phyloP scores from a whole-genome alignment of 2,113 vertebrate species.

The Carlito syrichta region DNA sequence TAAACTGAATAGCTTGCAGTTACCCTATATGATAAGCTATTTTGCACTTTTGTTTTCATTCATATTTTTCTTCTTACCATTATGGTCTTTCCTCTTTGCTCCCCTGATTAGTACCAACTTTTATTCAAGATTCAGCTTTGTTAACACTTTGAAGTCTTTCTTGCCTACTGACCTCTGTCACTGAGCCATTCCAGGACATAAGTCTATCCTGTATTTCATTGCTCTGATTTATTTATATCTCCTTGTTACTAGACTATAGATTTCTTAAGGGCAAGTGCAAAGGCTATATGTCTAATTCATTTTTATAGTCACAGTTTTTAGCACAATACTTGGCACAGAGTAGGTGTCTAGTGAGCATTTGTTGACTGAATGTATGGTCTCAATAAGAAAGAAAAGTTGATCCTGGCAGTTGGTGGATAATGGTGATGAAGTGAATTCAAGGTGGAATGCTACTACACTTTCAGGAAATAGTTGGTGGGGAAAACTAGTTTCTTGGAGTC shows the following conservation, averaged over 20 bases:
- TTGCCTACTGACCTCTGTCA: not conserved
- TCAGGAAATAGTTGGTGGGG: not conserved
- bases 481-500: not conserved
- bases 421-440: not conserved
- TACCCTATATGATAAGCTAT: not conserved
- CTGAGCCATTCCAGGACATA: not conserved
- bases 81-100: not conserved
- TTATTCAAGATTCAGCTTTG: conserved; percentile 1
- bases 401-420: not conserved
- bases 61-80: not conserved
- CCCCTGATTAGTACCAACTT: not conserved
- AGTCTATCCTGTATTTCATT: not conserved
- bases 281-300: not conserved
- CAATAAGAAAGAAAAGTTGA: conserved; percentile 3
- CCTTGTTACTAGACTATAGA: not conserved
- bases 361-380: not conserved
- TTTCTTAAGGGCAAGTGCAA: not conserved
- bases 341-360: not conserved
- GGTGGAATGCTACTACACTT: not conserved
- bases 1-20: not conserved
- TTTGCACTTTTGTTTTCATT: not conserved
- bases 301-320: conserved; percentile 1
- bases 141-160: not conserved
- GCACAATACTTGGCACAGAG: not conserved
- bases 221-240: not conserved